Evolutionary conservation across 1,140 invertebrate species (phyloP).

Genomic region (Phortica variegata): DNA sequence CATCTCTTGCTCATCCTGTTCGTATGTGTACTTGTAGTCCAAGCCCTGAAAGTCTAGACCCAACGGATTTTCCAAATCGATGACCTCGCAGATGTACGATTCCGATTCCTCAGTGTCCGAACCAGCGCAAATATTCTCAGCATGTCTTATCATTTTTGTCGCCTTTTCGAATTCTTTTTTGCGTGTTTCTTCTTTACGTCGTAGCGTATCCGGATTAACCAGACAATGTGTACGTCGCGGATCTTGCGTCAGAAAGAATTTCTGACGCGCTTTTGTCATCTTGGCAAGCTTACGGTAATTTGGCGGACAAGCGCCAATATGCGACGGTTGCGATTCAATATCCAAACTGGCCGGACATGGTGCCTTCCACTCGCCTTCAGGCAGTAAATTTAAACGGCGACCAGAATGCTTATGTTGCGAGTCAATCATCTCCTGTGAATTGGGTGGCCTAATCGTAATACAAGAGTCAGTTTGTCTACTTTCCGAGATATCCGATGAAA

Average conservation of each 20-base stretch:
- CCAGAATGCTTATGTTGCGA: constrained; percentile 21
- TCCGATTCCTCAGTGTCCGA: constrained; percentile 33
- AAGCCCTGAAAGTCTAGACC: constrained; percentile 48
- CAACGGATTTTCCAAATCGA: constrained; percentile 49
- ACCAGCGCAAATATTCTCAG: constrained; percentile 41
- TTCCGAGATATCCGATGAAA: too few species aligned
- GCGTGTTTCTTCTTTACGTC: constrained; percentile 26
- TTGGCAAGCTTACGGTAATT: constrained; percentile 38
- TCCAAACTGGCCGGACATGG: constrained; percentile 41
- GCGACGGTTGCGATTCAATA: constrained; percentile 27
- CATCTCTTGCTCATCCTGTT: constrained; percentile 44
- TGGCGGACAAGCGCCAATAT: constrained; percentile 33
- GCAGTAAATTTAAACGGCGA: constrained; percentile 15
- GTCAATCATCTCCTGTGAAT: constrained; percentile 36
- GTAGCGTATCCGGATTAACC: constrained; percentile 35
- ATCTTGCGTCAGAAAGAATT: constrained; percentile 52
- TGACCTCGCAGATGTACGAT: constrained; percentile 42
- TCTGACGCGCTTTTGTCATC: constrained; percentile 30
- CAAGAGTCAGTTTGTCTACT: too few species aligned
- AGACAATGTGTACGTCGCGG: constrained; percentile 39
- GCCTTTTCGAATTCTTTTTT: constrained; percentile 31
- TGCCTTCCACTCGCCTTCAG: constrained; percentile 28
- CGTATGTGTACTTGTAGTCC: constrained; percentile 46
- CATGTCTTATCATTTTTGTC: constrained; percentile 40
- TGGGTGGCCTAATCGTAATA: too few species aligned